Percentiles rank a stretch among this genome's conserved stretches.
Conservation (phyloP, 2,113 vertebrate species). For the Rhagologus leucostigma region DNA sequence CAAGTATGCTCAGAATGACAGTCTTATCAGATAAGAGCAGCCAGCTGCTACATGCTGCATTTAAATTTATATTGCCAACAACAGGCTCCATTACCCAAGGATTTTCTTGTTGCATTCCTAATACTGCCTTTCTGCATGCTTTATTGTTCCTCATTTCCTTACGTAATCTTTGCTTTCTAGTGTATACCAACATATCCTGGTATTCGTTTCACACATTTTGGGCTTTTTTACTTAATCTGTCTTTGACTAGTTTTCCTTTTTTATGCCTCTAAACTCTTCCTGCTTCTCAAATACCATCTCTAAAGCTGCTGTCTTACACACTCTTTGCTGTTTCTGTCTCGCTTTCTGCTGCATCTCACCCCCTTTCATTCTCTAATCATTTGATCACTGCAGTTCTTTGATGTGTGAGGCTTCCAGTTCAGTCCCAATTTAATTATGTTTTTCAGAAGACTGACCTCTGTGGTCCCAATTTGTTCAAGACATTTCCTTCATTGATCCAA, state of each 20-base stretch:
- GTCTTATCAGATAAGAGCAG: conserved; percentile 60
- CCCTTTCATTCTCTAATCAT: background rate
- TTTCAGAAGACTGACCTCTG: conserved; percentile 51
- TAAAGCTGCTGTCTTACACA: background rate
- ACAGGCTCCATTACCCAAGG: conserved; percentile 72
- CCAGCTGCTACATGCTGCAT: conserved; percentile 37
- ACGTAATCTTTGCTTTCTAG: background rate
- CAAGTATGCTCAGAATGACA: conserved; percentile 44
- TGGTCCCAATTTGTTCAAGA: conserved; percentile 56
- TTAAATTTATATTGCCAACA: conserved; percentile 79
- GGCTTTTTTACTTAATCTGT: background rate
- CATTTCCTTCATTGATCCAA: conserved; percentile 54
- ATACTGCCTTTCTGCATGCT: conserved; percentile 19
- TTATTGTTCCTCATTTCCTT: conserved; percentile 7
- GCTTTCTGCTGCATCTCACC: background rate
- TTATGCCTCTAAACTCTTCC: background rate
- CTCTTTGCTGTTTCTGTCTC: background rate
- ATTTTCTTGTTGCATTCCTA: conserved; percentile 68
- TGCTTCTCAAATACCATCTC: background rate
- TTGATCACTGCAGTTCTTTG: conserved; percentile 35
- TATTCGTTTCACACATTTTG: background rate
- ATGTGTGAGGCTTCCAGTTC: conserved; percentile 24
- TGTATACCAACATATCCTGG: background rate
- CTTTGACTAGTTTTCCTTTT: background rate
- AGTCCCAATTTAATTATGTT: conserved; percentile 52